phyloP scores from a whole-genome alignment of 30 jellyfish, hydroid and myxozoan genomes.

The Aurelia aurita complex sp. Pacific region DNA sequence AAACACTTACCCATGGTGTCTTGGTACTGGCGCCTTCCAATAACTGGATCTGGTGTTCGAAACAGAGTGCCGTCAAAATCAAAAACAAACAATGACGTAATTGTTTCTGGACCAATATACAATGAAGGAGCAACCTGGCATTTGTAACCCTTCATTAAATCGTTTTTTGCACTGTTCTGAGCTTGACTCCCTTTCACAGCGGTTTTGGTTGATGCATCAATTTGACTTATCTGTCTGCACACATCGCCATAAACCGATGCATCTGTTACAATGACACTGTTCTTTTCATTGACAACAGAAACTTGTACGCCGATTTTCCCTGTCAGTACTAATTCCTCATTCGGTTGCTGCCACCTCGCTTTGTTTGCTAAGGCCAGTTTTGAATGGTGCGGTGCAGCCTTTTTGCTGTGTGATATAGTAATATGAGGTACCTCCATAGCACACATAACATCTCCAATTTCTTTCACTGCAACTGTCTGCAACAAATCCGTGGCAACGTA shows the following conservation, averaged over 20 bases:
- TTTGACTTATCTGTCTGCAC: not conserved
- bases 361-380: slow-evolving; percentile 43
- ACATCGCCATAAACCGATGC: slow-evolving; percentile 9
- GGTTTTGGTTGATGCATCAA: not conserved
- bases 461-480: slow-evolving; percentile 87
- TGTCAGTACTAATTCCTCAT: slow-evolving; percentile 52
- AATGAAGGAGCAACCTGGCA: slow-evolving; percentile 12
- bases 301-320: slow-evolving; percentile 94
- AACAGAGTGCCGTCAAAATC: slow-evolving; percentile 97
- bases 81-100: slow-evolving; percentile 70
- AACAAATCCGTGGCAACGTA: slow-evolving; percentile 57
- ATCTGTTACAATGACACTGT: slow-evolving; percentile 58
- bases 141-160: not conserved
- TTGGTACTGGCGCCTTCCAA: slow-evolving; percentile 75
- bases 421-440: slow-evolving; percentile 79
- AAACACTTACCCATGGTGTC: slow-evolving; percentile 64
- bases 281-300: slow-evolving; percentile 53
- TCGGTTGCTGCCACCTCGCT: slow-evolving; percentile 59
- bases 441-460: slow-evolving; percentile 42
- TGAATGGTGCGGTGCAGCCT: slow-evolving; percentile 75
- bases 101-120: slow-evolving; percentile 44
- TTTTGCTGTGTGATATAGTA: slow-evolving; percentile 78
- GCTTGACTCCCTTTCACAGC: not conserved
- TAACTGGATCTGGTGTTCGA: slow-evolving; percentile 86
- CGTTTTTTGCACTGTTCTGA: not conserved